Conservation (phyloP, 2,888 invertebrate genomes). For the Agriopis marginaria region DNA sequence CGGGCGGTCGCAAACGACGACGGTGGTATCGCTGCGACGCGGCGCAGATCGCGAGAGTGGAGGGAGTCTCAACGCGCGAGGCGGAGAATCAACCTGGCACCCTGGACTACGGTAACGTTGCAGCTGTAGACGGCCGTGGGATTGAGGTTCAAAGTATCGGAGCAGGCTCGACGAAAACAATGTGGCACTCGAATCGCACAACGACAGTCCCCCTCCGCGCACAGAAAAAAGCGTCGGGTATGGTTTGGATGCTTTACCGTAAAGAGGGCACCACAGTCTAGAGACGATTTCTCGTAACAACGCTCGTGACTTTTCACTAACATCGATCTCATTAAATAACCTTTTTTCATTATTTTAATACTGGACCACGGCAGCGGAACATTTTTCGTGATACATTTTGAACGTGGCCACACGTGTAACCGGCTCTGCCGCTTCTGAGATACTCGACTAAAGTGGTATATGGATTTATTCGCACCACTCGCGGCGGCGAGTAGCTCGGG, state of each 20-base stretch:
- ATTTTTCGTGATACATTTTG: background rate
- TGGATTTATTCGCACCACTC: background rate
- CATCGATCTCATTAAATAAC: constrained; percentile 21
- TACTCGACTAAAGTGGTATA: background rate
- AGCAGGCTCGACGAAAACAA: no score
- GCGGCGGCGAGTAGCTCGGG: constrained; percentile 1
- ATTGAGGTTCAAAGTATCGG: no score
- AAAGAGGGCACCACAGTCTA: constrained; percentile 16
- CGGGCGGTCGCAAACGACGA: background rate
- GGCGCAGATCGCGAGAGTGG: background rate
- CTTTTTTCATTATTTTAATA: constrained; percentile 4
- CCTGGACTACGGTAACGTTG: no score
- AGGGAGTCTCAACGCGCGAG: background rate
- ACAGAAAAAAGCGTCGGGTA: no score
- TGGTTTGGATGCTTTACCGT: background rate
- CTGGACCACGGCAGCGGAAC: background rate
- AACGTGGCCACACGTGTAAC: background rate
- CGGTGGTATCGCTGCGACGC: background rate
- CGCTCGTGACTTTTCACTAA: constrained; percentile 35
- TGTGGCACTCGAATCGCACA: no score
- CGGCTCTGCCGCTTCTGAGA: background rate
- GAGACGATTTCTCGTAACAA: constrained; percentile 32
- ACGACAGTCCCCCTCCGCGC: no score
- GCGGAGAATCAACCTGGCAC: no score
- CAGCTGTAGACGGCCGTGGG: no score